Conservation (phyloP, 2,113 vertebrate species). For the Hyperopisus bebe region DNA sequence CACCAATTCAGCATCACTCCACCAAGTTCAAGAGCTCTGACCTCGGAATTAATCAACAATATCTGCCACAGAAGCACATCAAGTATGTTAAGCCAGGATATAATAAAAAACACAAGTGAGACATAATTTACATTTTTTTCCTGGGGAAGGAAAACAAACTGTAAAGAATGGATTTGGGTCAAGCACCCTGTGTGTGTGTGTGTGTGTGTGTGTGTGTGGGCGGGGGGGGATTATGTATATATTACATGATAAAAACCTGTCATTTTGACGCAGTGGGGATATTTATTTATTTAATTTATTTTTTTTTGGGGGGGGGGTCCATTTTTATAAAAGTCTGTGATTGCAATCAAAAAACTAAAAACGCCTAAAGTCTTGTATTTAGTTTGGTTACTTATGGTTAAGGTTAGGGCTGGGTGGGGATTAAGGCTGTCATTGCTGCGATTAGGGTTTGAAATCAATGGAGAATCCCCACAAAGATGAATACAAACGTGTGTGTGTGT, state of each 20-base stretch:
- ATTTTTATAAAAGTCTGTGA: not conserved
- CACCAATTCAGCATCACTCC: slow-evolving; percentile 26
- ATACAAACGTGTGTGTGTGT: not conserved
- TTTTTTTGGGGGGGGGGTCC: not conserved
- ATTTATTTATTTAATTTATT: too few relatives aligned
- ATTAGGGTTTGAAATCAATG: not conserved
- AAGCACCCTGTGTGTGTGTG: slow-evolving; percentile 15
- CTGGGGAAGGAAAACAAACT: slow-evolving; percentile 30
- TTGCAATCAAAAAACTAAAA: not conserved
- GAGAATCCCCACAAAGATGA: not conserved
- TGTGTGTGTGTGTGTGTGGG: not conserved
- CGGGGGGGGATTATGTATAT: not conserved
- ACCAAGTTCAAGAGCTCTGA: slow-evolving; percentile 31
- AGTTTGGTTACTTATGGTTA: not conserved
- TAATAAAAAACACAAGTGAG: slow-evolving; percentile 41
- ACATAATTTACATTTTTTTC: slow-evolving; percentile 41
- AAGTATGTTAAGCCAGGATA: slow-evolving; percentile 26
- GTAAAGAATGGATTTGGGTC: slow-evolving; percentile 31
- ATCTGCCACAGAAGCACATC: slow-evolving; percentile 37
- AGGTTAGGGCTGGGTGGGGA: not conserved
- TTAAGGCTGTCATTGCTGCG: not conserved
- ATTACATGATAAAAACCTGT: not conserved
- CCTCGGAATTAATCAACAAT: slow-evolving; percentile 36
- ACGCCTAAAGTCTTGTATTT: not conserved
- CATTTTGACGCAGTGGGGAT: not conserved